Evolutionary conservation across 2,888 invertebrate species (phyloP).

Genomic region (Caenorhabditis uteleia): DNA sequence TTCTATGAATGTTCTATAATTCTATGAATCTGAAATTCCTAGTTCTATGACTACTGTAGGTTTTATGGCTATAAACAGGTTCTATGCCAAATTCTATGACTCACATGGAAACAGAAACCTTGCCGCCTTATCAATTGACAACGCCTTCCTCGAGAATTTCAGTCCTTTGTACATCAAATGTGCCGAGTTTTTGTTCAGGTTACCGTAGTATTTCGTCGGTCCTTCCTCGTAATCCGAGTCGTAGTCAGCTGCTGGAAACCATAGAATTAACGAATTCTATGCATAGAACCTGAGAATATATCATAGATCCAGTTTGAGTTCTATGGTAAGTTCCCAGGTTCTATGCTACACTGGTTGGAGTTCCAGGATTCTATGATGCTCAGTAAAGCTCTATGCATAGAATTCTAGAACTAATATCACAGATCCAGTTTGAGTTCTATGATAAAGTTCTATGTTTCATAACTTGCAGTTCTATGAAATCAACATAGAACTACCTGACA

Average conservation of each 20-base stretch:
- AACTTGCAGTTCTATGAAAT: too few species aligned
- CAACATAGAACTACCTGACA: too few species aligned
- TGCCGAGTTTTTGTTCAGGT: slow-evolving; percentile 43
- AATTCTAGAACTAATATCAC: too few species aligned
- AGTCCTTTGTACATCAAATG: slow-evolving; percentile 57
- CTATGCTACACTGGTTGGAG: too few species aligned
- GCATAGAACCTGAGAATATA: neutral
- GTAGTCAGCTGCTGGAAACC: slow-evolving; percentile 35
- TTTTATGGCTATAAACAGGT: slow-evolving; percentile 2
- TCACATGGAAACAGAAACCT: slow-evolving; percentile 59
- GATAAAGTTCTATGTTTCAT: too few species aligned
- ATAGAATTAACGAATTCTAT: neutral
- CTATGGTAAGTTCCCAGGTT: too few species aligned
- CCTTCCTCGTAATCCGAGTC: slow-evolving; percentile 51
- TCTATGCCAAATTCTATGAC: neutral
- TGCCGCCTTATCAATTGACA: slow-evolving; percentile 56
- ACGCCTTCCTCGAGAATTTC: slow-evolving; percentile 52
- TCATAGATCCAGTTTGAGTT: too few species aligned
- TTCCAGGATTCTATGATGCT: too few species aligned
- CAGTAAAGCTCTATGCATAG: too few species aligned
- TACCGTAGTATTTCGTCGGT: slow-evolving; percentile 40
- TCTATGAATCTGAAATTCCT: too few species aligned
- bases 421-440: too few species aligned
- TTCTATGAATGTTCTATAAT: neutral
- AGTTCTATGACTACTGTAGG: neutral